Evolutionary conservation across 2,113 vertebrate genomes (phyloP), one percentile per base, ranked within the genome.

Genomic region (Xenopus laevis): DNA sequence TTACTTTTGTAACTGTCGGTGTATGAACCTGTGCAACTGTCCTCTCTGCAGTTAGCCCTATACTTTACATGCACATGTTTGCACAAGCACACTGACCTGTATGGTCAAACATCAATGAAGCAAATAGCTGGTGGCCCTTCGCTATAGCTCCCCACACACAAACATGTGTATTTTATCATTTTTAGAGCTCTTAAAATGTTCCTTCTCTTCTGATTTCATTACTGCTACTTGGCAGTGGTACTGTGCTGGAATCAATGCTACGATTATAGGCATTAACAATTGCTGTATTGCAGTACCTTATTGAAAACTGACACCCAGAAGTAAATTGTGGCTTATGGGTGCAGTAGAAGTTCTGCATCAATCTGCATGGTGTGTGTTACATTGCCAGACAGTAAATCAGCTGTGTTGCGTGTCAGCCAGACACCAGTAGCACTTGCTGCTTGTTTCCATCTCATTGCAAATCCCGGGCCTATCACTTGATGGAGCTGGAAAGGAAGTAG

Each of bases 401-500:
- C 81, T 77, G 74, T 52, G 50, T 73, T 79, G 76, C 79, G 79
- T 68, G 72, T 71, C 71, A 84, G 82, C 85, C 81, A 80, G 81
- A 82, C 82, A 79, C 84, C 82, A 81, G 81, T 79, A 85, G 18
- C 80, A 72, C 83, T 78, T 80, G 83, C 84, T 81, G 79, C 78
- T 75, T 71, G 40, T 82, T 90, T 90, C 85, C 87, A 87, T 87
- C 86, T 87, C 81, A 82, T 86, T 90, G 88, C 87, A 23, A 82
- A 86, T 78, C 78, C 61, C 63, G 87, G 79, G 81, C 82, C 87
- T 90, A 89, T 92, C 90, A 64, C 86, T 91, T 67, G 80, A 83
- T 84, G 88, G 87, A 85, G 85, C 85, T 89, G 89, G 89, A 90
- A 85, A 88, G 93, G 91, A 93, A 89, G 77, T 0, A 0, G 57